Percentiles rank a stretch among this genome's conserved stretches.
Conservation (phyloP, 2,797 vertebrate species). For the Etheostoma perlongum region DNA sequence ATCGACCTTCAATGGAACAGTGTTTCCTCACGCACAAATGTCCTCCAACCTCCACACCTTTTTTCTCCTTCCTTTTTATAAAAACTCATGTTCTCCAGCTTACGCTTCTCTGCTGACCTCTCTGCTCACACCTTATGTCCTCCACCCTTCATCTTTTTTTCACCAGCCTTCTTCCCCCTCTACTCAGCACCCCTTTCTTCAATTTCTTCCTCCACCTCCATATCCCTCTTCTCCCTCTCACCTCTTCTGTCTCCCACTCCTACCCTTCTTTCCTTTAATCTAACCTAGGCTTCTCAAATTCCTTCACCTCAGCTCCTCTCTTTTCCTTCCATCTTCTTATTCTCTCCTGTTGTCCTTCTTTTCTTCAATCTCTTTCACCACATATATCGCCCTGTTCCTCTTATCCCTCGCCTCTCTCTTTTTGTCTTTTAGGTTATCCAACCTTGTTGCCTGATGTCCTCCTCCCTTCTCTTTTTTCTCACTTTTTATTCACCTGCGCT, state of each 20-base stretch:
- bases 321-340: conserved; percentile 11
- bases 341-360: background rate
- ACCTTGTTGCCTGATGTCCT: background rate
- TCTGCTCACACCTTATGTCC: background rate
- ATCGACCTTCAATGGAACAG: background rate
- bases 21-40: background rate
- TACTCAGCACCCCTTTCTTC: background rate
- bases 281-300: background rate
- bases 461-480: background rate
- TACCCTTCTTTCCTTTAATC: background rate
- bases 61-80: background rate
- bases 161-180: background rate
- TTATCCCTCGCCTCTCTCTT: background rate
- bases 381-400: background rate
- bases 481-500: background rate
- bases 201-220: background rate
- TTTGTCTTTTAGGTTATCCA: background rate
- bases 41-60: background rate
- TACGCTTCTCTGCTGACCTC: background rate
- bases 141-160: background rate
- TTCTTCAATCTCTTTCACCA: background rate
- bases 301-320: too few relatives aligned
- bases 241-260: background rate
- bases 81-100: background rate
- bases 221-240: background rate